Percentiles rank a stretch among this genome's conserved stretches.
These are phyloP conservation scores for Chelonoidis abingdonii DNA, from an alignment of 2,113 vertebrate species.

Conservation along the genomic window DNA sequence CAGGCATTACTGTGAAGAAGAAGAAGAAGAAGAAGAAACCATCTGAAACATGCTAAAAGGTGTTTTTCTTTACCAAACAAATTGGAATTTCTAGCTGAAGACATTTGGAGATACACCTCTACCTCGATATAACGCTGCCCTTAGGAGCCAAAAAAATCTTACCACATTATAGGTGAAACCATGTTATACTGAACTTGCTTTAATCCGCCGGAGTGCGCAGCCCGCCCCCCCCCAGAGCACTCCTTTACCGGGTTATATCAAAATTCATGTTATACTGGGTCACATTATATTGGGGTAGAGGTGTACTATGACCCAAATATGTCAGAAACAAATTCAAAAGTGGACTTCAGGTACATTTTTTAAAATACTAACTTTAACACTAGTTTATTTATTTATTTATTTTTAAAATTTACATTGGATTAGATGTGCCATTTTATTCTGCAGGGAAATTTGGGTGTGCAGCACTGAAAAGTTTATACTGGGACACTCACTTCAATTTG, in stretches of 20 bases:
- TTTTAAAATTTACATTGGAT: neutral
- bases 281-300: too few species aligned
- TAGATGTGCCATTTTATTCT: neutral
- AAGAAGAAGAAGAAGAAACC: too few species aligned
- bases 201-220: too few species aligned
- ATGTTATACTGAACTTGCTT: too few species aligned
- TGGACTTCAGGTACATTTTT: neutral
- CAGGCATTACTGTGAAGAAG: too few species aligned
- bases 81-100: neutral
- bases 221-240: too few species aligned
- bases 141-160: too few species aligned
- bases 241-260: too few species aligned
- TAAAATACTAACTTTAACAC: too few species aligned
- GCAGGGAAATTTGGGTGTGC: accelerated
- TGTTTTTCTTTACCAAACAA: neutral
- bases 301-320: neutral
- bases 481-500: neutral
- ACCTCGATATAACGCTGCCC: too few species aligned
- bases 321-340: neutral
- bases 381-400: neutral
- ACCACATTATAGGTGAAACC: too few species aligned
- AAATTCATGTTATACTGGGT: too few species aligned
- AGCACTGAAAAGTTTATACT: neutral
- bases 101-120: neutral
- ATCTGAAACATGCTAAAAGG: neutral